These are phyloP conservation scores for Poliocrania exsul DNA, from an alignment of 2,797 vertebrate species.

Conservation along the genomic window DNA sequence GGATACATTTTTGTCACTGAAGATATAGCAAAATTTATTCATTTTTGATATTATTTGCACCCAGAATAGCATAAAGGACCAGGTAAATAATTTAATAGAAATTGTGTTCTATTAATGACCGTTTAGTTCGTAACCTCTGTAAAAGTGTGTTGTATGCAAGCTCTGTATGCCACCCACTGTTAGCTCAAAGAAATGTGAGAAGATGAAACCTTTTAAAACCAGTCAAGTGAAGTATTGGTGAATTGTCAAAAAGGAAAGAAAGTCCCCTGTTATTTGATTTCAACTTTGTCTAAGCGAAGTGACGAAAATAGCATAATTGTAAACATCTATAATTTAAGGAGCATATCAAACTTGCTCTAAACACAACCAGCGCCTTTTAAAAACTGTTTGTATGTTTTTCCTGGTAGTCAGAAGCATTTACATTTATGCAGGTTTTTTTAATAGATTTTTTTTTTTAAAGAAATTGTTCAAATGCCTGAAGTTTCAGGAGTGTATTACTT, in stretches of 20 bases:
- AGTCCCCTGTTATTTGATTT: slow-evolving; percentile 60
- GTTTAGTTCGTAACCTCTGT: slow-evolving; percentile 69
- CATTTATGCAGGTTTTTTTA: slow-evolving; percentile 79
- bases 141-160: slow-evolving; percentile 72
- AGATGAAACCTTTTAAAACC: slow-evolving; percentile 48
- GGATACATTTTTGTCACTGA: slow-evolving; percentile 77
- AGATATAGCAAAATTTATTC: slow-evolving; percentile 74
- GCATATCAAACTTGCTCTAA: slow-evolving; percentile 67
- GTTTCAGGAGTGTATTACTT: slow-evolving; percentile 77
- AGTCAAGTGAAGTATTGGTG: slow-evolving; percentile 51
- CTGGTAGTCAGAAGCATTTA: slow-evolving; percentile 79
- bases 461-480: slow-evolving; percentile 78
- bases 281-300: slow-evolving; percentile 62
- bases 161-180: slow-evolving; percentile 76
- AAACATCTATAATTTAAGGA: slow-evolving; percentile 60
- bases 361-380: slow-evolving; percentile 77
- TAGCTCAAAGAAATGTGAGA: slow-evolving; percentile 61
- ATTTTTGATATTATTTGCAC: slow-evolving; percentile 74
- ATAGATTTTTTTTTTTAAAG: slow-evolving; percentile 70
- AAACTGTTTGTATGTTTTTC: slow-evolving; percentile 75
- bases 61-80: slow-evolving; percentile 77
- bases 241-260: slow-evolving; percentile 46
- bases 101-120: slow-evolving; percentile 70
- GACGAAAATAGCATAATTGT: slow-evolving; percentile 44
- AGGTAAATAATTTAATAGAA: slow-evolving; percentile 78